phyloP scores from a whole-genome alignment of 2,113 vertebrate genomes.

The Seriola aureovittata region DNA sequence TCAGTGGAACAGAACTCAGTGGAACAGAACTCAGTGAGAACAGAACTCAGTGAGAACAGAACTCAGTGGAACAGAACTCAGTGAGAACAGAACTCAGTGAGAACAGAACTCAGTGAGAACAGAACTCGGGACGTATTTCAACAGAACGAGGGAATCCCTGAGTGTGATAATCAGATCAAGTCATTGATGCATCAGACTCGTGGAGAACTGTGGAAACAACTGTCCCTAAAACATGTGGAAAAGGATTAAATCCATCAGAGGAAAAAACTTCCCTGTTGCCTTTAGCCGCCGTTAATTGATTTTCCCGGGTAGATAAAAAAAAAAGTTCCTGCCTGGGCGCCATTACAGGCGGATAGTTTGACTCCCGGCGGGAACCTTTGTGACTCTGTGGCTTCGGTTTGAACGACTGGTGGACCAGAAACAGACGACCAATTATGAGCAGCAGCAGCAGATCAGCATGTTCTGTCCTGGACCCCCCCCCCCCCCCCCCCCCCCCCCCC shows the following conservation, averaged over 20 bases:
- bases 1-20: too few species aligned
- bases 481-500: conserved; percentile 49
- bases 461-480: conserved; percentile 50
- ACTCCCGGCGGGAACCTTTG: conserved; percentile 21
- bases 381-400: neutral
- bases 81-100: neutral
- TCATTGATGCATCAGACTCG: conserved; percentile 32
- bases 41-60: neutral
- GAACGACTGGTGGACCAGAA: conserved; percentile 40
- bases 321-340: neutral
- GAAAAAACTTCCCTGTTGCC: neutral
- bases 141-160: neutral
- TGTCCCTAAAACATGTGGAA: conserved; percentile 27
- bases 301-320: conserved; percentile 28
- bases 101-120: too few species aligned
- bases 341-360: conserved; percentile 11
- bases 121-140: neutral
- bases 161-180: conserved; percentile 35
- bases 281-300: conserved; percentile 59
- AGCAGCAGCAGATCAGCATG: conserved; percentile 33
- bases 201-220: conserved; percentile 12
- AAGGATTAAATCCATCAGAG: conserved; percentile 63
- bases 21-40: too few species aligned
- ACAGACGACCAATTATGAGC: conserved; percentile 54
- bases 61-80: neutral